phyloP scores from a whole-genome alignment of 35 echinoderm and acorn worm genomes.

The Lytechinus pictus region DNA sequence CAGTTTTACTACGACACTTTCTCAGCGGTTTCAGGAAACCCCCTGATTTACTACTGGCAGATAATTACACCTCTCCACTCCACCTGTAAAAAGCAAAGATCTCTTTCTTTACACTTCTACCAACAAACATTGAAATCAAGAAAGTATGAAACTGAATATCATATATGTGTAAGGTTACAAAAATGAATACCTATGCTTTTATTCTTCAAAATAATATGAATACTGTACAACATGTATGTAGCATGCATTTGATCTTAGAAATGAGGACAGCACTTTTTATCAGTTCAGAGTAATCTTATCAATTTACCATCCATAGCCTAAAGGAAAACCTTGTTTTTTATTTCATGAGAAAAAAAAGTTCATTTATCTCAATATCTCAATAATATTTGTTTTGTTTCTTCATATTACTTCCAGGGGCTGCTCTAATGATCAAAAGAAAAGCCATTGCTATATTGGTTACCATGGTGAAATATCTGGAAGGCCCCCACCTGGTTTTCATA shows the following conservation, averaged over 20 bases:
- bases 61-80: too few species aligned
- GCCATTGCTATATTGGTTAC: not conserved
- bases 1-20: too few species aligned
- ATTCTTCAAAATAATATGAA: not conserved
- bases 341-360: not conserved
- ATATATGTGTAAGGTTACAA: not conserved
- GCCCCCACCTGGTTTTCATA: constrained; percentile 37
- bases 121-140: not conserved
- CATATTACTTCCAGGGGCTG: not conserved
- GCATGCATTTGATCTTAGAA: not conserved
- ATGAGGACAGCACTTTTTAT: not conserved
- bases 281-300: not conserved
- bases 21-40: too few species aligned
- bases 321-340: not conserved
- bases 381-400: not conserved
- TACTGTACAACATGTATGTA: not conserved
- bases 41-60: too few species aligned
- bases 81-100: too few species aligned
- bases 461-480: not conserved
- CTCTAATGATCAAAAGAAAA: not conserved
- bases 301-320: not conserved
- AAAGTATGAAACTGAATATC: not conserved
- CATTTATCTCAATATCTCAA: not conserved
- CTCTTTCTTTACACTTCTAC: not conserved
- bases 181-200: not conserved